Percentiles rank a stretch among this genome's conserved stretches.
Evolutionary conservation across 2,113 vertebrate genomes (phyloP).

Genomic region (Oophaga pumilio): DNA sequence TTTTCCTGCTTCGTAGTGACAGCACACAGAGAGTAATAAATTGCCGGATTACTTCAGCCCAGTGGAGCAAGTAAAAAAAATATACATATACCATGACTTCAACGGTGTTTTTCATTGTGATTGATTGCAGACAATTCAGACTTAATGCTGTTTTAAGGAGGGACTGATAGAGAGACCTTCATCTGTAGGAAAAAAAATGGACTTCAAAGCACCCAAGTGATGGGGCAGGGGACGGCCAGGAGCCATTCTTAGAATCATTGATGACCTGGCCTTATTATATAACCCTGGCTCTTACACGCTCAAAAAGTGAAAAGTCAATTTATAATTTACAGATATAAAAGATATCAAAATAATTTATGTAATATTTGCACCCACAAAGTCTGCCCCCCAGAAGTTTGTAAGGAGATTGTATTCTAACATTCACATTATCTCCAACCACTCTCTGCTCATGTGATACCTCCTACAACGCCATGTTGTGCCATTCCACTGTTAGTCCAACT

Average conservation of each 20-base stretch:
- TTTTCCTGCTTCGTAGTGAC: constrained; percentile 21
- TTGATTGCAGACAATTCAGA: constrained; percentile 18
- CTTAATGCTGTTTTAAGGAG: constrained; percentile 19
- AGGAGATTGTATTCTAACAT: not conserved
- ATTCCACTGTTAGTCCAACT: no score
- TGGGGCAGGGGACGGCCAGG: not conserved
- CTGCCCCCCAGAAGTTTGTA: not conserved
- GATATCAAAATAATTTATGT: no score
- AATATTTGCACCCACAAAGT: no score
- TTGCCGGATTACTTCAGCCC: constrained; percentile 21
- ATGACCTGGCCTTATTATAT: not conserved
- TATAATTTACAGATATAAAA: no score
- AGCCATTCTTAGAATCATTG: not conserved
- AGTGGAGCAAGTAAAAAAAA: constrained; percentile 25
- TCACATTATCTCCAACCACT: not conserved
- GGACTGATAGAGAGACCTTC: constrained; percentile 20
- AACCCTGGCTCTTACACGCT: not conserved
- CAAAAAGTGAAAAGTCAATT: no score
- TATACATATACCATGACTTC: not conserved
- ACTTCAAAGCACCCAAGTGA: not conserved
- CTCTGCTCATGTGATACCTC: not conserved
- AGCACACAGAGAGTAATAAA: constrained; percentile 34
- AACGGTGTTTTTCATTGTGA: constrained; percentile 14
- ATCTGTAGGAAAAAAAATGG: not conserved
- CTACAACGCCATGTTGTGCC: not conserved